Percentiles rank a stretch among this genome's conserved stretches.
phyloP scores from a whole-genome alignment of 2,888 invertebrate species.

The Cantharis rustica region DNA sequence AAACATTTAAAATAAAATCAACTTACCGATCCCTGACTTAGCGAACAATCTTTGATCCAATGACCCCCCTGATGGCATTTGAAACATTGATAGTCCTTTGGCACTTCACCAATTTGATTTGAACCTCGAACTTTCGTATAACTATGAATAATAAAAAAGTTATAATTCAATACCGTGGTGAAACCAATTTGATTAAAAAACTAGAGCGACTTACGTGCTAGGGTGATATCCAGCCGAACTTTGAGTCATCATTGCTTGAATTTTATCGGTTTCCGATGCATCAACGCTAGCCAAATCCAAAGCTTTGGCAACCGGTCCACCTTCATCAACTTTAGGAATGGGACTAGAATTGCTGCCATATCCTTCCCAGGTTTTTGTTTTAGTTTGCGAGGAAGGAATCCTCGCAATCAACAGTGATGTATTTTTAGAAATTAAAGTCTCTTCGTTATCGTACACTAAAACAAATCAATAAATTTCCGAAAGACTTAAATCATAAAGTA shows the following conservation, averaged over 20 bases:
- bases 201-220: constrained; percentile 76
- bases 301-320: constrained; percentile 64
- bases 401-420: constrained; percentile 94
- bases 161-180: too few species aligned
- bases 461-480: not conserved
- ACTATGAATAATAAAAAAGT: constrained; percentile 56
- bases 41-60: constrained; percentile 96
- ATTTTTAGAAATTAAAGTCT: constrained; percentile 93
- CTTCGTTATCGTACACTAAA: constrained; percentile 90
- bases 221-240: constrained; percentile 97
- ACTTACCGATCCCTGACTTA: constrained; percentile 63
- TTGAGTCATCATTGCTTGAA: constrained; percentile 96
- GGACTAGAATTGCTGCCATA: constrained; percentile 56
- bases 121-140: constrained; percentile 88
- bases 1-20: not conserved
- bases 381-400: constrained; percentile 81
- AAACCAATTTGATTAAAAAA: not conserved
- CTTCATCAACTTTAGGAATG: constrained; percentile 51
- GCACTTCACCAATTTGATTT: constrained; percentile 87
- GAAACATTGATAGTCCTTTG: constrained; percentile 90
- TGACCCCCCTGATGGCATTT: constrained; percentile 95
- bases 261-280: constrained; percentile 96
- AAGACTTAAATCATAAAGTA: not conserved
- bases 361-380: constrained; percentile 71
- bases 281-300: constrained; percentile 88